A percentile compares a stretch with the other conserved stretches of the same genome.
Conservation (phyloP, 2,888 invertebrate genomes). For the Tortricodes alternella region DNA sequence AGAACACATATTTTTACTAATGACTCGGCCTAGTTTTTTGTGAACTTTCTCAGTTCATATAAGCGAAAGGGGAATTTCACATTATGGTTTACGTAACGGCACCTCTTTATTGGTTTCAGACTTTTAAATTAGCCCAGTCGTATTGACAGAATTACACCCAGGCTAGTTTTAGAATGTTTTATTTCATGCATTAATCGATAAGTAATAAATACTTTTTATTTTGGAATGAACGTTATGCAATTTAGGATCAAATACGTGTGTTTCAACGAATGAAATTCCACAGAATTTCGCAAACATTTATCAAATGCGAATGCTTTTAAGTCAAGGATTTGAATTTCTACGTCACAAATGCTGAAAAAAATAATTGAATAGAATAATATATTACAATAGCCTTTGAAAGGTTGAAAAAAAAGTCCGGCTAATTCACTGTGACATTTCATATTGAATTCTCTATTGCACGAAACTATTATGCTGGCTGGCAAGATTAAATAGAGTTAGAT, state of each 20-base stretch:
- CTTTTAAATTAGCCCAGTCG: too few species aligned
- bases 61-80: too few species aligned
- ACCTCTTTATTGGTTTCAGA: too few species aligned
- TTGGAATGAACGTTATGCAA: too few species aligned
- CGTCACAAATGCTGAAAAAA: conserved; percentile 8
- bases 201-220: too few species aligned
- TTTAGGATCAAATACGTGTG: too few species aligned
- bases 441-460: background rate
- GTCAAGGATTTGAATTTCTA: conserved; percentile 15
- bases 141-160: too few species aligned
- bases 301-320: conserved; percentile 17
- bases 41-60: too few species aligned
- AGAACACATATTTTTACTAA: too few species aligned
- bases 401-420: conserved; percentile 12
- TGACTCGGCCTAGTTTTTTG: too few species aligned
- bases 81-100: too few species aligned
- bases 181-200: background rate
- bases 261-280: background rate
- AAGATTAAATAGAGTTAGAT: too few species aligned
- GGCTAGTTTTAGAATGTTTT: background rate
- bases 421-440: conserved; percentile 15
- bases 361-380: conserved; percentile 29
- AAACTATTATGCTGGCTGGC: background rate
- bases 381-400: conserved; percentile 13
- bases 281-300: conserved; percentile 3